phyloP scores from a whole-genome alignment of 2,888 invertebrate species.

The Tolmerus cingulatus region DNA sequence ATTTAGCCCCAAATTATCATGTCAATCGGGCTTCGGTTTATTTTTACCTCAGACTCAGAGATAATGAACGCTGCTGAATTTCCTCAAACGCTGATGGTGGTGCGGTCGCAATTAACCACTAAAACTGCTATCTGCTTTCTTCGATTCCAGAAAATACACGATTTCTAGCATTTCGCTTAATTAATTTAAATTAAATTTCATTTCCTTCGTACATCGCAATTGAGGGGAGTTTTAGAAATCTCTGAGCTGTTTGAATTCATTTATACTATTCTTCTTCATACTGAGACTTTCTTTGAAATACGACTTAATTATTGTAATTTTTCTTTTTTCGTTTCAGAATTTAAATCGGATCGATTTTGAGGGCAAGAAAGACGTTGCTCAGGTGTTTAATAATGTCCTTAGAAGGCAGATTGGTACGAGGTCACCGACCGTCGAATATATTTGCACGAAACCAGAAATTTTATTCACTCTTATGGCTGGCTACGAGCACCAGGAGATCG shows the following conservation, averaged over 20 bases:
- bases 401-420: constrained; percentile 98
- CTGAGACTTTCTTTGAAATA: background rate
- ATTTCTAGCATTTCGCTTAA: background rate
- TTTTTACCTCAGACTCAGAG: background rate
- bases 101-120: background rate
- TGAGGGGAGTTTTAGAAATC: background rate
- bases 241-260: background rate
- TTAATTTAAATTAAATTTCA: background rate
- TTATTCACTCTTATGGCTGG: constrained; percentile 96
- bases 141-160: background rate
- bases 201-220: background rate
- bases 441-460: constrained; percentile 97
- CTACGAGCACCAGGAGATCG: constrained; percentile 98
- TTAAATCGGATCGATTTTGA: constrained; percentile 81
- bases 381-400: constrained; percentile 98
- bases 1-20: background rate
- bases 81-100: background rate
- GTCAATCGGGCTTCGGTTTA: constrained; percentile 13
- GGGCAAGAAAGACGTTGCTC: constrained; percentile 99
- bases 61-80: background rate
- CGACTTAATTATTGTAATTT: background rate
- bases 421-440: constrained; percentile 98
- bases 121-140: background rate
- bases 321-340: constrained; percentile 63
- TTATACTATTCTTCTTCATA: background rate